Base-by-base conservation (phyloP, 2,888 invertebrate genomes). In the Hydrotaea cyrtoneurina region DNA sequence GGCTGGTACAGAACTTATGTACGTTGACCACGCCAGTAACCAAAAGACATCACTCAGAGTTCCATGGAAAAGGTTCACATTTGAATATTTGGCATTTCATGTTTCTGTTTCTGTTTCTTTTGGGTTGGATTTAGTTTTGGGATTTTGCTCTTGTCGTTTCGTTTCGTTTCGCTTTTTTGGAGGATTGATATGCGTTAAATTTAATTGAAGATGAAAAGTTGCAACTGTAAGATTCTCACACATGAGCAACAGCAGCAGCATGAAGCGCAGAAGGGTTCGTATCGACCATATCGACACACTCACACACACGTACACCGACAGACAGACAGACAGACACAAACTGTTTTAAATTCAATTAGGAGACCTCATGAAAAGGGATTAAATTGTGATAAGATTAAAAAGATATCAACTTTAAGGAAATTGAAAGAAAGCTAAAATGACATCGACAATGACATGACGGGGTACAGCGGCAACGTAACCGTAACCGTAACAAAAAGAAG, bases 101-200 rank as follows among this genome's bases (percentile, higher is more conserved):
- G 69, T 21, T 23, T n/a, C n/a, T n/a, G n/a, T n/a, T n/a, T n/a
- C n/a, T n/a, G n/a, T n/a, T n/a, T n/a, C n/a, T n/a, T n/a, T 23
- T 46, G 11, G 43, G 21, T 69, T 66, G 36, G 43, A 19, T 7
- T 66, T 31, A 8, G 43, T 39, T 69, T 39, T 66, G 7, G 7
- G 7, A 31, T 31, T 66, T 39, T 64, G n/a, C n/a, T n/a, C n/a
- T n/a, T n/a, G 36, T 64, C 17, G 26, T 59, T 39, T 39, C 31
- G 1, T 71, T 74, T 66, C 69, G 17, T 50, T 76, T 59, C 55
- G 69, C 66, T 72, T 83, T 66, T 31, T 83, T 75, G 59, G 55
- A 64, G 72, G 85, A 85, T 86, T 86, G 86, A 86, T 82, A 78
- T 78, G 82, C 86, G 82, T 82, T 84, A 86, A 86, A 85, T 76